Base-by-base conservation (phyloP, 1,140 invertebrate genomes). In the Grapholita molesta region DNA sequence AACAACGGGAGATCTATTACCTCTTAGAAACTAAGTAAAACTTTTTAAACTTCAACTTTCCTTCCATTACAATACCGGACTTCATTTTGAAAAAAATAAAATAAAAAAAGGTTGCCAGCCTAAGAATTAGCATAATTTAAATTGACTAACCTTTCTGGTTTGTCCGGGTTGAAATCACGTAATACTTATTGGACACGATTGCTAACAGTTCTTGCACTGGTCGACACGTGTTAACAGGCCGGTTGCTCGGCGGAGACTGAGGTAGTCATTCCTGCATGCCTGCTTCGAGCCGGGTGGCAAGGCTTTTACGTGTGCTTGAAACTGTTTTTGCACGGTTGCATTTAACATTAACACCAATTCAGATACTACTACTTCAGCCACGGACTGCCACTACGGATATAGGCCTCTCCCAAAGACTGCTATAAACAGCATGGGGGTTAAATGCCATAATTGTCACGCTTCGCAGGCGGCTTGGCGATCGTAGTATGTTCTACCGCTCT, bases 21-120 rank as follows among this genome's bases (percentile, higher is more conserved):
- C 24, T 48, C 38, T 48, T 5, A 15, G 28, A 28, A 28, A 28
- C 24, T 15, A 61, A 61, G 18, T 21, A 28, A 61, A 61, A 61
- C 12, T 28, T 61, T 61, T 28, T n/a, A 61, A 61, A 61, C 55
- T 28, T 61, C n/a, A 61, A 61, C 55, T 21, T 48, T 32, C 55
- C 24, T 61, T 61, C 55, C 21, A 25, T 48, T 48, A n/a, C 24
- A 28, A 9, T 61, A 12, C 23, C 21, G 1, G 24, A 2, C 12
- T 61, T 12, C 55, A 15, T 61, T 55, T 24, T 28, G 23, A 28
- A 61, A 57, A 61, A 61, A 30, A 12, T 8, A 30, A 30, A n/a
- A 7, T 0, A 15, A 48, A 21, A 28, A 28, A 21, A 15, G 21
- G 28, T 61, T 61, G 55, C 55, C 55, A 61, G 55, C 25, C 12